Base-by-base conservation (phyloP, 2,888 invertebrate genomes). In the Xanthostigma xanthostigma region DNA sequence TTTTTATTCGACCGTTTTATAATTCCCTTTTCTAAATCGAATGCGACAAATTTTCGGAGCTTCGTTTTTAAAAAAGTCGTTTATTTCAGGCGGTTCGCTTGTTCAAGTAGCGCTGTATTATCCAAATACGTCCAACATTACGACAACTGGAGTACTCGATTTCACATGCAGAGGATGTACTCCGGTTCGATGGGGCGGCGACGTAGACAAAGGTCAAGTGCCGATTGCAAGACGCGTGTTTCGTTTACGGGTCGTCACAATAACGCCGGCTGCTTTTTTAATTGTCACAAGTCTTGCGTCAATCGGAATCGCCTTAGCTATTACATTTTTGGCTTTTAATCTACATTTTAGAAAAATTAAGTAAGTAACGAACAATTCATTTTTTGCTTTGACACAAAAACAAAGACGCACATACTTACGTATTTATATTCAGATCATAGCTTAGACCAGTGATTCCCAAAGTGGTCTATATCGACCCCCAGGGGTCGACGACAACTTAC, bases 301-400 rank as follows among this genome's bases (percentile, higher is more conserved):
- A 36, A 70, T 84, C 45, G 90, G 90, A 3, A 84, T 89, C 37
- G 74, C 79, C 0, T 63, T 86, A 46, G 83, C 90, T 0, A 65
- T 85, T 17, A 76, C 79, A 6, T 89, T 89, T 61, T 70, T 91
- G 53, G 79, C 79, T 47, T 88, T 90, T 63, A 91, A 90, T 68
- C 70, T 90, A 55, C 84, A 85, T 65, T 88, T 86, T 62, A 78
- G 88, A 54, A 81, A 81, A 63, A 74, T 86, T 62, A 86, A 87
- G 86, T 86, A 68, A 71, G 74, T 64, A 50, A 36, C 41, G 40
- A 14, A 17, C 17, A 37, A 40, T 17, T 34, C 10, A 38, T 46
- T 46, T 41, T 44, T 45, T 48, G 27, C 44, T 44, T 41, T 45
- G 42, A 46, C 45, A 17, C 46, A 38, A 38, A 33, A 13, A 17